Evolutionary conservation across 2,797 vertebrate species (phyloP).

Genomic region (Peromyscus attwateri): DNA sequence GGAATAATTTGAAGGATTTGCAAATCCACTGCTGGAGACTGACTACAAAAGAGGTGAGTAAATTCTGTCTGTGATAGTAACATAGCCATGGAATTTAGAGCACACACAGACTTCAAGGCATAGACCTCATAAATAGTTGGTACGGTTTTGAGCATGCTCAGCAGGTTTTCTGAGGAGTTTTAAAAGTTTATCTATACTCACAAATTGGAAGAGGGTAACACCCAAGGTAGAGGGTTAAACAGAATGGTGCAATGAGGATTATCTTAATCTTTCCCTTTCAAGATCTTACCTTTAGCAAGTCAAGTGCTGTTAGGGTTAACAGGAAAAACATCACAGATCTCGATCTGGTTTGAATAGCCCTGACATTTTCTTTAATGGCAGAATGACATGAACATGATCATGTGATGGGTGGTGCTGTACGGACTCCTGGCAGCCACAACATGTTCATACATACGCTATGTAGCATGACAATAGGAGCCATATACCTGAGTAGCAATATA

Average conservation of each 20-base stretch:
- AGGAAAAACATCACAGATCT: background rate
- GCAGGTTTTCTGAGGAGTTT: background rate
- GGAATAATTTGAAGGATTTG: slow-evolving; percentile 49
- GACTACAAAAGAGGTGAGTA: background rate
- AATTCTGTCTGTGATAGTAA: background rate
- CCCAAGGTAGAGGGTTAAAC: background rate
- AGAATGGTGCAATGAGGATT: background rate
- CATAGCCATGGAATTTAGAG: background rate
- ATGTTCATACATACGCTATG: too few species aligned
- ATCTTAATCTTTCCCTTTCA: background rate
- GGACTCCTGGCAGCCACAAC: background rate
- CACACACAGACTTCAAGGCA: background rate
- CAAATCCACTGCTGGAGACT: background rate
- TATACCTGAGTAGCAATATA: background rate
- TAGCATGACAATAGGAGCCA: background rate
- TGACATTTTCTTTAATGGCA: background rate
- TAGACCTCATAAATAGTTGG: background rate
- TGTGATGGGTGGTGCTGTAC: background rate
- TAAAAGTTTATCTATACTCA: background rate
- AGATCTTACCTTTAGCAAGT: background rate
- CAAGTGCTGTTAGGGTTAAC: background rate
- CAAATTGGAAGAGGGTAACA: background rate
- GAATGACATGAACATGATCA: background rate
- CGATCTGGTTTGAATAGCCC: background rate
- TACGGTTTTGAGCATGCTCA: background rate